phyloP scores from a whole-genome alignment of 2,797 vertebrate genomes.

The Sebastes umbrosus region DNA sequence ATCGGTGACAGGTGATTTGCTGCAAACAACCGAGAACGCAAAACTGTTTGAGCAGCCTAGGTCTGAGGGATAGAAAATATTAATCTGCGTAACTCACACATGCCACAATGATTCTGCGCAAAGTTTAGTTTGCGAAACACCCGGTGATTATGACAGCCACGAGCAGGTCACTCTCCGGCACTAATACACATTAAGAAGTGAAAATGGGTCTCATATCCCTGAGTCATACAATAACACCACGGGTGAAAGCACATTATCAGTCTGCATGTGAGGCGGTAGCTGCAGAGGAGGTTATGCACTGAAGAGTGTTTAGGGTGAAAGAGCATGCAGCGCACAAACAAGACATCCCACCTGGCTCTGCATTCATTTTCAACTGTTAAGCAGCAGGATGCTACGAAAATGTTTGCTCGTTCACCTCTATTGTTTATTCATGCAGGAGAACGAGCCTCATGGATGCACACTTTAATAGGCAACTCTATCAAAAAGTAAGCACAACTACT shows the following conservation, averaged over 20 bases:
- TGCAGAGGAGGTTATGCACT: neutral
- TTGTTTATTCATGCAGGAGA: conserved; percentile 66
- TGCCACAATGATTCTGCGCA: neutral
- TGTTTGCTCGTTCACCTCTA: conserved; percentile 57
- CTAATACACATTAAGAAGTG: conserved; percentile 27
- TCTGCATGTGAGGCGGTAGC: conserved; percentile 20
- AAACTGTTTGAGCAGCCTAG: conserved; percentile 9
- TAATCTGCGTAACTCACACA: conserved; percentile 18
- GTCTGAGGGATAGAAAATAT: conserved; percentile 12
- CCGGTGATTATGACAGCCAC: neutral
- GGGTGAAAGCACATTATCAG: conserved; percentile 21
- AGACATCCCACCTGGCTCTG: conserved; percentile 17
- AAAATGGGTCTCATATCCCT: conserved; percentile 10
- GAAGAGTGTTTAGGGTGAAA: conserved; percentile 29
- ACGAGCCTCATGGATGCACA: neutral
- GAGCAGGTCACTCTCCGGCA: conserved; percentile 19
- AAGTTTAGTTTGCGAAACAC: conserved; percentile 25
- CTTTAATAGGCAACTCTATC: neutral
- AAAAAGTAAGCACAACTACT: neutral
- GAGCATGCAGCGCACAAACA: conserved; percentile 42
- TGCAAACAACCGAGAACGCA: conserved; percentile 13
- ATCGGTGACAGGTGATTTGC: conserved; percentile 33
- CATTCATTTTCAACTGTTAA: conserved; percentile 59
- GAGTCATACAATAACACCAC: conserved; percentile 36
- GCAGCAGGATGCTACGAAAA: conserved; percentile 48